phyloP scores from a whole-genome alignment of 2,888 invertebrate genomes.

The Graphium colonna region DNA sequence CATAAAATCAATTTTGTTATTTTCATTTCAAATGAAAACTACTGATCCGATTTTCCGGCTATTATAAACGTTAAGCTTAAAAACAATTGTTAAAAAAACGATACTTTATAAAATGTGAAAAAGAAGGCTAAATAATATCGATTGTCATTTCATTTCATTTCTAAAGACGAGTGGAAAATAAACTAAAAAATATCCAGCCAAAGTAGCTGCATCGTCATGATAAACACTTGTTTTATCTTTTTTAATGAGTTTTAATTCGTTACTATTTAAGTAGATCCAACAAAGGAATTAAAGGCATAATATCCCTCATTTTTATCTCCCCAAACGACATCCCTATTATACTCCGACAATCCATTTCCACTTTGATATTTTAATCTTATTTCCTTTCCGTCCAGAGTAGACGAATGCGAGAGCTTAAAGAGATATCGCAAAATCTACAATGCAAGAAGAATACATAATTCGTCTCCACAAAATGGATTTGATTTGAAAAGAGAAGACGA shows the following conservation, averaged over 20 bases:
- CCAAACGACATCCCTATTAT: conserved; percentile 8
- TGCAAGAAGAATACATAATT: conserved; percentile 36
- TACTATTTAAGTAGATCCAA: not conserved
- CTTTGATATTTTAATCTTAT: conserved; percentile 6
- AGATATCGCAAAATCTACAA: conserved; percentile 39
- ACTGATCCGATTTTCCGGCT: no score
- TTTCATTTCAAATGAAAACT: no score
- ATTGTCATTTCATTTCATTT: no score
- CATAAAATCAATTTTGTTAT: no score
- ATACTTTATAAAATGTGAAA: no score
- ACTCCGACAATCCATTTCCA: conserved; percentile 6
- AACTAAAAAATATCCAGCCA: no score
- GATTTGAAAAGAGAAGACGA: no score
- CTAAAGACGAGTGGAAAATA: no score
- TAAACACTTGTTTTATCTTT: not conserved
- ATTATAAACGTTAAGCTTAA: no score
- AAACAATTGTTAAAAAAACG: no score
- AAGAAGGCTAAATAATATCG: no score
- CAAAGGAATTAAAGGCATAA: not conserved
- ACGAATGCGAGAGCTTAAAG: conserved; percentile 35
- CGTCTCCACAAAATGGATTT: not conserved
- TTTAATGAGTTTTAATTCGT: not conserved
- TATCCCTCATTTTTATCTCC: conserved; percentile 2
- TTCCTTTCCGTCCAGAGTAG: not conserved
- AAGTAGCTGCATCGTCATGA: not conserved